Evolutionary conservation across 2,888 invertebrate genomes (phyloP).

Genomic region (Brachycybe producta): DNA sequence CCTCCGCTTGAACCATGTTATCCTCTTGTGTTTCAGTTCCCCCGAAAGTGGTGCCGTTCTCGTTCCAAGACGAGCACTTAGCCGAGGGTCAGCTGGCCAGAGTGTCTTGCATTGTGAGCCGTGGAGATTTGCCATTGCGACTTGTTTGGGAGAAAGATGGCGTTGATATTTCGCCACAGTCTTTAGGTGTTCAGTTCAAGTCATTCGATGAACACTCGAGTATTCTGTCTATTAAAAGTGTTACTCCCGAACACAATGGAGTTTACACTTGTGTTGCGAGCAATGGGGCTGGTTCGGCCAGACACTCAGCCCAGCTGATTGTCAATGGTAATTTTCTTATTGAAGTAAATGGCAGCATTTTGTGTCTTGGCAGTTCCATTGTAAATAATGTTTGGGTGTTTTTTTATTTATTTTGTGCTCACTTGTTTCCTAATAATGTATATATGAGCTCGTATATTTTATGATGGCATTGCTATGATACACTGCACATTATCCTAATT

Average conservation of each 20-base stretch:
- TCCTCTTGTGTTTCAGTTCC: slow-evolving; percentile 16
- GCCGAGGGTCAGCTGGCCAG: slow-evolving; percentile 15
- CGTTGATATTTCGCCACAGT: slow-evolving; percentile 26
- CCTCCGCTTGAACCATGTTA: slow-evolving; percentile 6
- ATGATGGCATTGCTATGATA: background rate
- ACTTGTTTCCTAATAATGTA: too few species aligned
- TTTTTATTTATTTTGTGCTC: background rate
- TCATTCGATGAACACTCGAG: slow-evolving; percentile 31
- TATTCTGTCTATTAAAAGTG: slow-evolving; percentile 30
- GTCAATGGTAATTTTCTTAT: slow-evolving; percentile 19
- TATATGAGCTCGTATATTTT: too few species aligned
- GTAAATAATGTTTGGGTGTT: too few species aligned
- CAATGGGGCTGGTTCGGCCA: slow-evolving; percentile 20
- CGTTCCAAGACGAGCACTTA: slow-evolving; percentile 17
- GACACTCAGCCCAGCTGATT: slow-evolving; percentile 20
- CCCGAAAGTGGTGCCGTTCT: slow-evolving; percentile 15
- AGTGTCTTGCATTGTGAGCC: slow-evolving; percentile 18
- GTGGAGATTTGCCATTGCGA: slow-evolving; percentile 30
- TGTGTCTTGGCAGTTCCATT: too few species aligned
- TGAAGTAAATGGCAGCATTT: too few species aligned
- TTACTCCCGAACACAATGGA: slow-evolving; percentile 30
- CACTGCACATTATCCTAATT: background rate
- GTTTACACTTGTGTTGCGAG: slow-evolving; percentile 31
- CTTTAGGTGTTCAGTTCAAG: slow-evolving; percentile 23
- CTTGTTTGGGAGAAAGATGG: slow-evolving; percentile 33